Evolutionary conservation across 2,113 vertebrate genomes (phyloP).

Genomic region (Hiodon alosoides): DNA sequence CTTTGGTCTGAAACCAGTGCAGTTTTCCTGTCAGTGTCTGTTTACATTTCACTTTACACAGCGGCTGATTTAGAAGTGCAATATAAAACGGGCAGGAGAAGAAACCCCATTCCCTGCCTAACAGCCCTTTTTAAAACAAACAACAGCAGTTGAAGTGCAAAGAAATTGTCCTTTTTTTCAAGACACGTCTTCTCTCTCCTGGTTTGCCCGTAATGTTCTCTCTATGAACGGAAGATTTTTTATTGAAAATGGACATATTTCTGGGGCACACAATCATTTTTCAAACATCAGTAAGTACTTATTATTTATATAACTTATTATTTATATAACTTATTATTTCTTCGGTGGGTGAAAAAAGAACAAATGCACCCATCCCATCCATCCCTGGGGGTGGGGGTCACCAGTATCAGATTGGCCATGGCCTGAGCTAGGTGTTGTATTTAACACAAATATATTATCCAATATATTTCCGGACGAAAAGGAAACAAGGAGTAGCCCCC

Average conservation of each 20-base stretch:
- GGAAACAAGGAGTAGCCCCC: slow-evolving; percentile 15
- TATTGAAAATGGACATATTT: slow-evolving; percentile 28
- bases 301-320: too few species aligned
- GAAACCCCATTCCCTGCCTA: background rate
- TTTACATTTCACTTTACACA: slow-evolving; percentile 14
- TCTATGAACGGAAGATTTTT: slow-evolving; percentile 20
- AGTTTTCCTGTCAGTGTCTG: slow-evolving; percentile 21
- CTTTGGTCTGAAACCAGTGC: slow-evolving; percentile 50
- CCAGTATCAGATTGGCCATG: background rate
- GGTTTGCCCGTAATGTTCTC: background rate
- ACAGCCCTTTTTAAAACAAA: background rate
- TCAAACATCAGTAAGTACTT: slow-evolving; percentile 27
- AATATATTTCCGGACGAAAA: too few species aligned
- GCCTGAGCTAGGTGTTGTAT: slow-evolving; percentile 20
- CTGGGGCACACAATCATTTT: slow-evolving; percentile 18
- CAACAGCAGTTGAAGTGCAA: background rate
- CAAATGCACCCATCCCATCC: background rate
- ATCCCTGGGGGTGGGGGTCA: background rate
- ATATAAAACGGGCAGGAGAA: background rate
- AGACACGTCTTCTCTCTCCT: background rate
- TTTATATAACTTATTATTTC: slow-evolving; percentile 15
- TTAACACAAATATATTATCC: too few species aligned
- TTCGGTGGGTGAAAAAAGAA: background rate
- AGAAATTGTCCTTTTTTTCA: background rate
- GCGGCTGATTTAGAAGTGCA: background rate